Evolutionary conservation across 2,113 vertebrate genomes (phyloP), one percentile per base, ranked within the genome.

Genomic region (Chrysemys picta): DNA sequence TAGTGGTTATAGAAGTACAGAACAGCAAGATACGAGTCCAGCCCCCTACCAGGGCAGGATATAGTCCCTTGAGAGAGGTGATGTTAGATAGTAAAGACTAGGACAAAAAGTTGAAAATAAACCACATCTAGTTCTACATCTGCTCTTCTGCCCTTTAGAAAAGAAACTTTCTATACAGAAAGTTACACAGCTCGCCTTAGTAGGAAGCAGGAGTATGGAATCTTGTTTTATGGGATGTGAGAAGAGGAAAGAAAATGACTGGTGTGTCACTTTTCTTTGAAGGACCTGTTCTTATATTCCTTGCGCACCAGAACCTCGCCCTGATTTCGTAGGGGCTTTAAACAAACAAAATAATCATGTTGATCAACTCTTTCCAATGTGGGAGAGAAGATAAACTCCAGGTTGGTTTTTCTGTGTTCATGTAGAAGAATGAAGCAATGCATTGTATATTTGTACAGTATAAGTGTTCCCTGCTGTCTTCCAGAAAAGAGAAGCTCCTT

Each of bases 381-480:
- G 24, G 72, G 42, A 76, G 65, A 72, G 72, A 76, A 76, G 12
- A 76, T 76, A 22, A 45, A 24, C 72, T 45, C 38, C 12, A 69
- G 27, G 29, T 31, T 62, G 57, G 11, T 62, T 62, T 57, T 62
- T 62, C 57, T 62, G 29, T 13, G 57, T 62, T 62, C 27, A 14
- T 62, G 57, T 29, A 31, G 57, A 31, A 62, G 57, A 29, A 31
- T 62, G 57, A 62, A 62, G 27, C 57, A 0, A 2, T 17, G 50
- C 69, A 16, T 50, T 85, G 29, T 62, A 4, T 72, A 24, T 76
- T 52, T 75, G 31, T 38, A 1, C 56, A 24, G 11, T 22, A n/a
- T 56, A 0, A 0, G 0, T 35, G 27, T 35, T 69, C 84, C 62
- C 1, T 29, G 53, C 88, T 57, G 5, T 76, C 22, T 81, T 96